Base-by-base conservation (phyloP, 2,797 vertebrate genomes). In the Cyprinella venusta region DNA sequence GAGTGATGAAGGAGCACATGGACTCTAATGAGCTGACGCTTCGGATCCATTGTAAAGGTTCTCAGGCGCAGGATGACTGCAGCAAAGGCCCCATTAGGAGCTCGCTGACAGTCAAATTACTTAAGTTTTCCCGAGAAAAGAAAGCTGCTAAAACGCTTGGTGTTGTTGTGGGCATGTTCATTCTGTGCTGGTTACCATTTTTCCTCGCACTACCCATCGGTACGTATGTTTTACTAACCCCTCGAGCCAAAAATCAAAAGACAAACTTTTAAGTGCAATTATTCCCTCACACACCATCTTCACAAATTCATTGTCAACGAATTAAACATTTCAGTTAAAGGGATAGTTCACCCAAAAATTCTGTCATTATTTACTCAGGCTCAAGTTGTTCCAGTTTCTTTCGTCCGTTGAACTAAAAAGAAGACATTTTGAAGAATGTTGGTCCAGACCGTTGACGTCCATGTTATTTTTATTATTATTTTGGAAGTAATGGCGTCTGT, bases 131-230 rank as follows among this genome's bases (percentile, higher is more conserved):
- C 87, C 91, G 97, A 69, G 97, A 99, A 91, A 99, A 99, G 94
- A 99, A 99, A 89, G 97, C 97, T 0, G 97, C 97, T 84, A 99
- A 99, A 93, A 99, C 97, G 0, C 64, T 99, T 84, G 97, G 97
- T 76, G 97, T 99, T 84, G 97, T 99, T 86, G 97, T 99, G 36
- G 97, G 97, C 26, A 97, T 99, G 96, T 99, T 99, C 80, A 96
- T 98, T 92, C 92, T 98, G 83, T 99, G 97, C 90, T 99, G 97
- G 97, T 92, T 99, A 24, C 97, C 97, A 9, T 99, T 99, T 94
- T 99, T 99, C 96, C 94, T 98, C 15, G 95, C 94, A 42, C 95
- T 99, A 65, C 97, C 97, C 0, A 94, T 99, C 68, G 93, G 97
- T 99, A 94, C 88, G 97, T 94, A 61, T 19, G 56, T 7, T 64